Percentiles rank a stretch among this genome's conserved stretches.
These are phyloP conservation scores for Engraulis encrasicolus DNA, from an alignment of 2,113 vertebrate species.

Conservation along the genomic window DNA sequence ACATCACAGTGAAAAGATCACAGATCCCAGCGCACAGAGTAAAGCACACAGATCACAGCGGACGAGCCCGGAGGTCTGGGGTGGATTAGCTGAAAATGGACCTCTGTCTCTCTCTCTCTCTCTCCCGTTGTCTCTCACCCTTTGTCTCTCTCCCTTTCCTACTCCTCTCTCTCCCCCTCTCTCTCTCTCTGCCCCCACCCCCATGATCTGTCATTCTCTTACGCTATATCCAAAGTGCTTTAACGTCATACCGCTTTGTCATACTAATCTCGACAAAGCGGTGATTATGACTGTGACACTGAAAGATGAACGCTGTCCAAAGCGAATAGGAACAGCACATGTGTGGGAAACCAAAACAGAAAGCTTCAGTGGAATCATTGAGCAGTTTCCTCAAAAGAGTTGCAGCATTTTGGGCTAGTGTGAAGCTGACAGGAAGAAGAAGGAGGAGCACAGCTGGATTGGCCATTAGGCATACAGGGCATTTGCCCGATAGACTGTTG, in stretches of 20 bases:
- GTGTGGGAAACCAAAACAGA: not conserved
- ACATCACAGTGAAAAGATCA: too few relatives aligned
- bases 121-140: not conserved
- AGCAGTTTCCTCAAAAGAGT: too few relatives aligned
- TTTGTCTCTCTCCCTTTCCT: not conserved
- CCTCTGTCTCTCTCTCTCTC: not conserved
- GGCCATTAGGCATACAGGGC: too few relatives aligned
- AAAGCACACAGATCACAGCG: not conserved
- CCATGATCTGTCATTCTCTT: not conserved
- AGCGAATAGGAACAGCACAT: not conserved
- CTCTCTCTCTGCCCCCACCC: not conserved
- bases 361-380: too few relatives aligned
- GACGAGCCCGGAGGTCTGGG: not conserved
- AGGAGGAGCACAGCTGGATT: too few relatives aligned
- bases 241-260: not conserved
- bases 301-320: not conserved
- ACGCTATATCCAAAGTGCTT: not conserved
- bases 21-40: too few relatives aligned
- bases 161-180: too few relatives aligned
- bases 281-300: not conserved
- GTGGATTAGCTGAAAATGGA: slow-evolving; percentile 6
- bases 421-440: not conserved
- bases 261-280: not conserved
- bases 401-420: not conserved
- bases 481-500: too few relatives aligned